Percentiles rank a stretch among this genome's conserved stretches.
Evolutionary conservation across 2,113 vertebrate genomes (phyloP).

Genomic region (Grallaria varia): DNA sequence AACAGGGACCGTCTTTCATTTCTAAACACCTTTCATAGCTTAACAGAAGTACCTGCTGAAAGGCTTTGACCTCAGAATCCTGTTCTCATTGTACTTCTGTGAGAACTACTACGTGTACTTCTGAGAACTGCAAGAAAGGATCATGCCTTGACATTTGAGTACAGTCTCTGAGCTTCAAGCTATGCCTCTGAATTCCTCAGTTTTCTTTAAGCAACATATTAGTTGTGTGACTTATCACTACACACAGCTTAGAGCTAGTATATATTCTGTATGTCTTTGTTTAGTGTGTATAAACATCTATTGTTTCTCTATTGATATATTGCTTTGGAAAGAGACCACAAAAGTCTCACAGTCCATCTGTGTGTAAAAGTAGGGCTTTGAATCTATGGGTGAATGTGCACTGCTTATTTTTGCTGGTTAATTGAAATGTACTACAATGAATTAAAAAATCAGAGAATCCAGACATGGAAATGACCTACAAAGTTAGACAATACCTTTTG

Average conservation of each 20-base stretch:
- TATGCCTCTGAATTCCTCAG: background rate
- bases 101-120: background rate
- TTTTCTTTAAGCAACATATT: background rate
- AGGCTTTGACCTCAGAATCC: background rate
- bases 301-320: background rate
- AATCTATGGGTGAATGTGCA: background rate
- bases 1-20: background rate
- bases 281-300: background rate
- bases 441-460: background rate
- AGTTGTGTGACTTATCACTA: background rate
- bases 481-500: background rate
- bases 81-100: background rate
- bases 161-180: background rate
- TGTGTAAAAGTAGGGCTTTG: background rate
- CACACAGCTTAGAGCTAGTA: background rate
- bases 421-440: background rate
- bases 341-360: background rate
- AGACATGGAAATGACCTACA: background rate
- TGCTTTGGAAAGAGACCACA: background rate
- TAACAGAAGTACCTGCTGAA: background rate
- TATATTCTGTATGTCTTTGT: background rate
- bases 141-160: background rate
- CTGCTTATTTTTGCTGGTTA: background rate
- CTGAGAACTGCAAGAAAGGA: background rate
- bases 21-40: background rate